Conservation (phyloP, 2,888 invertebrate genomes). For the Azorinus chamasolen region DNA sequence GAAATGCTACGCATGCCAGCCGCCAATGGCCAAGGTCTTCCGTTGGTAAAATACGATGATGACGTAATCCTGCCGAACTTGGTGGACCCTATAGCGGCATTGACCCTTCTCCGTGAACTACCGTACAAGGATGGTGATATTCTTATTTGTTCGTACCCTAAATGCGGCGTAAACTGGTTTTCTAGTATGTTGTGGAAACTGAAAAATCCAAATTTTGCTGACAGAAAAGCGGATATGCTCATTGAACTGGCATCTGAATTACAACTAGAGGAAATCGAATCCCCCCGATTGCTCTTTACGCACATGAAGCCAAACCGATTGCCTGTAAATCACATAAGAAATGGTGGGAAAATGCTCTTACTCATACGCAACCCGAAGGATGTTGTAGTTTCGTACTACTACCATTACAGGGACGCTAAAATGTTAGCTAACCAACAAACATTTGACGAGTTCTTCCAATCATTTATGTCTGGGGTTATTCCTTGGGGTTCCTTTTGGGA, state of each 20-base stretch:
- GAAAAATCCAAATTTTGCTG: background rate
- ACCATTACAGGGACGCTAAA: background rate
- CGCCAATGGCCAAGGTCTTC: too few species aligned
- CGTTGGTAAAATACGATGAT: too few species aligned
- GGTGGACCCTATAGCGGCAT: background rate
- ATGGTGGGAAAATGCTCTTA: background rate
- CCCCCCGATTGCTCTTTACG: background rate
- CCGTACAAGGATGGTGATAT: background rate
- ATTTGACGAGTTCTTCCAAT: background rate
- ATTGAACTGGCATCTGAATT: background rate
- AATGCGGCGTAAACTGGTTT: constrained; percentile 1
- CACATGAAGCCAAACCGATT: background rate
- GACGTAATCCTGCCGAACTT: background rate
- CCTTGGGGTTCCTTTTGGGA: background rate
- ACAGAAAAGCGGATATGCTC: background rate
- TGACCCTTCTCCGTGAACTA: background rate
- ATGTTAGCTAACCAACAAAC: background rate
- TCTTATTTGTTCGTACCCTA: constrained; percentile 5
- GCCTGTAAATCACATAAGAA: background rate
- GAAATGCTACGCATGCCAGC: too few species aligned
- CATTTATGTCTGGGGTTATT: background rate
- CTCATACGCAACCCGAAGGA: constrained; percentile 2
- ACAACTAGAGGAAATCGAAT: background rate
- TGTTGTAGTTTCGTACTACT: background rate
- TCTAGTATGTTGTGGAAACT: background rate